Evolutionary conservation across 1,140 invertebrate genomes (phyloP).

Genomic region (Stegodyphus dumicola): DNA sequence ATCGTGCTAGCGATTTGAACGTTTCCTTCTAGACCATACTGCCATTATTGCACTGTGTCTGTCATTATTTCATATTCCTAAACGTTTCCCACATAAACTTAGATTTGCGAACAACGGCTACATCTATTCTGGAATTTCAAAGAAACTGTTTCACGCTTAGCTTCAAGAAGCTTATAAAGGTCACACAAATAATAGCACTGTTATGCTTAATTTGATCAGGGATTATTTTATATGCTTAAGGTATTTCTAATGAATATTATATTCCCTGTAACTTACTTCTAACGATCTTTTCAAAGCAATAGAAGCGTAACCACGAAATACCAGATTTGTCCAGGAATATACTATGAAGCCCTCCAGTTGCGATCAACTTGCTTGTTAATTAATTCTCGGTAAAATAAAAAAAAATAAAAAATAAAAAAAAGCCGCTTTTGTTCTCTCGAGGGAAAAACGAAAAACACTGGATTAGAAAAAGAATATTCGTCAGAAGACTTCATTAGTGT

Average conservation of each 20-base stretch:
- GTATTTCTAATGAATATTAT: constrained; percentile 5
- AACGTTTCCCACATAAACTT: too few relatives aligned
- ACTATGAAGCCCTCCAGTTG: constrained; percentile 7
- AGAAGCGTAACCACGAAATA: constrained; percentile 6
- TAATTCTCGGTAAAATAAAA: constrained; percentile 37
- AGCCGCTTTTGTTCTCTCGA: constrained; percentile 12
- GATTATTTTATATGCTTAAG: neutral
- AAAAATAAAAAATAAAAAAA: too few relatives aligned
- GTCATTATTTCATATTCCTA: too few relatives aligned
- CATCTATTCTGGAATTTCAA: too few relatives aligned
- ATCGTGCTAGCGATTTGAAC: too few relatives aligned
- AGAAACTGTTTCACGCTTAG: too few relatives aligned
- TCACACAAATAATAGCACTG: too few relatives aligned
- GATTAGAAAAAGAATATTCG: constrained; percentile 25
- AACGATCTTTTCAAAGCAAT: neutral
- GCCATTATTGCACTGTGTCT: too few relatives aligned
- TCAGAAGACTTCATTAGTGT: constrained; percentile 43
- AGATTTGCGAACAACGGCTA: too few relatives aligned
- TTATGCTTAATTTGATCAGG: too few relatives aligned
- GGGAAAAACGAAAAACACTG: constrained; percentile 7
- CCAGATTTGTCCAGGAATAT: constrained; percentile 10
- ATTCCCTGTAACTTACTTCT: constrained; percentile 13
- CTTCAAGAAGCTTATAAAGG: too few relatives aligned
- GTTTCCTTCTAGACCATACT: too few relatives aligned
- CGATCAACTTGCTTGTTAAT: constrained; percentile 27